phyloP scores from a whole-genome alignment of 2,888 invertebrate genomes.

The Drosophila mimica region DNA sequence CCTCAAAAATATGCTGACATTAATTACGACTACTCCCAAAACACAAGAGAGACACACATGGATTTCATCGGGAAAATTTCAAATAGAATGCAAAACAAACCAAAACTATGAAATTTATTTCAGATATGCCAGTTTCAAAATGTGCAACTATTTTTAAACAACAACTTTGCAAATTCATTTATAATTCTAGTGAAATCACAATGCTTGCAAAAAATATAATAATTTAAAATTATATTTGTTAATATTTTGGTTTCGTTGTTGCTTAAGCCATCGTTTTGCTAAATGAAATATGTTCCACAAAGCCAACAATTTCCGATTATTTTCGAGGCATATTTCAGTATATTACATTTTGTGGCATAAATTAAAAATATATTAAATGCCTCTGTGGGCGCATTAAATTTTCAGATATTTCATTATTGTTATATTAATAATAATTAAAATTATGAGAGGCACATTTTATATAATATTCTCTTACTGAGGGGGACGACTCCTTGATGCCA shows the following conservation, averaged over 20 bases:
- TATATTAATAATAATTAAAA: slow-evolving; percentile 35
- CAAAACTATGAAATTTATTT: slow-evolving; percentile 20
- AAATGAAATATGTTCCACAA: slow-evolving; percentile 1
- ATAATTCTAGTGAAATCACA: slow-evolving; percentile 18
- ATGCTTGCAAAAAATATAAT: slow-evolving; percentile 17
- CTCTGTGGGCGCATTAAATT: not conserved
- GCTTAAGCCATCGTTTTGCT: slow-evolving; percentile 12
- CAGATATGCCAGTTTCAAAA: slow-evolving; percentile 10
- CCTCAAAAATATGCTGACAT: slow-evolving; percentile 49
- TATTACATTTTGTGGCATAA: not conserved
- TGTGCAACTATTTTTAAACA: slow-evolving; percentile 8
- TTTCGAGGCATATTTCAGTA: slow-evolving; percentile 1
- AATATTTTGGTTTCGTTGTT: not conserved
- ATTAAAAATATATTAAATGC: slow-evolving; percentile 5
- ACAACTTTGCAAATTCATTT: not conserved
- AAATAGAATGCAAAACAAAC: slow-evolving; percentile 18
- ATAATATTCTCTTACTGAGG: not conserved
- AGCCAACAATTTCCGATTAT: not conserved
- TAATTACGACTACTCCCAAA: slow-evolving; percentile 20
- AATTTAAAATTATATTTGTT: slow-evolving; percentile 8
- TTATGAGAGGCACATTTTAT: slow-evolving; percentile 29
- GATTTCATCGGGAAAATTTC: slow-evolving; percentile 20
- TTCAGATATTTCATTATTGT: slow-evolving; percentile 19
- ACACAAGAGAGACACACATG: not conserved
- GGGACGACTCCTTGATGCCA: slow-evolving; percentile 13